Conservation (phyloP, 2,797 vertebrate species). For the Balearica regulorum region DNA sequence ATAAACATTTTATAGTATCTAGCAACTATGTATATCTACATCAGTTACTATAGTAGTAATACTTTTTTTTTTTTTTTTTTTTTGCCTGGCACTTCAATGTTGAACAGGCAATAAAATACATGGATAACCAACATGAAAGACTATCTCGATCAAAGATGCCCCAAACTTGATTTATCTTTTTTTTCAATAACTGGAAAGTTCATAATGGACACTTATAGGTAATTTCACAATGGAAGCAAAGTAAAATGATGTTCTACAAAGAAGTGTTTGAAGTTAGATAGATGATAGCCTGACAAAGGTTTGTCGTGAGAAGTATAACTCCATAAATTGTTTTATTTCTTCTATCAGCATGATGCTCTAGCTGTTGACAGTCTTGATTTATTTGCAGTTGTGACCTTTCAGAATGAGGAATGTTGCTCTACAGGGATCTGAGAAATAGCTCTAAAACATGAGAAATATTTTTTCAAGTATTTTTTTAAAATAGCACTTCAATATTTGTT, state of each 20-base stretch:
- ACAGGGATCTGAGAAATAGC: not conserved
- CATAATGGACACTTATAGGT: not conserved
- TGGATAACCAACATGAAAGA: not conserved
- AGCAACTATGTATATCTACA: not conserved
- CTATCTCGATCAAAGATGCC: not conserved
- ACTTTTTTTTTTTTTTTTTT: not conserved
- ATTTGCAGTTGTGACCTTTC: constrained; percentile 1
- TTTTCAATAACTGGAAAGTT: not conserved
- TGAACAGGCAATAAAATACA: not conserved
- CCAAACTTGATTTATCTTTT: not conserved
- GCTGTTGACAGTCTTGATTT: not conserved
- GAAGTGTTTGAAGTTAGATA: not conserved
- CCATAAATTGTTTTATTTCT: not conserved
- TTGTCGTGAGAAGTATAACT: not conserved
- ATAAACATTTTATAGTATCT: not conserved
- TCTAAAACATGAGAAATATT: not conserved
- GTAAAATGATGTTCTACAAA: not conserved
- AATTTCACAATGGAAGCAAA: not conserved
- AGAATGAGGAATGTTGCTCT: not conserved
- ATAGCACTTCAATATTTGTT: not conserved
- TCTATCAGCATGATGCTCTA: not conserved
- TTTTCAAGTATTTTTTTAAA: not conserved
- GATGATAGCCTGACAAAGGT: not conserved
- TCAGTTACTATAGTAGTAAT: not conserved
- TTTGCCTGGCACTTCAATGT: not conserved